phyloP scores from a whole-genome alignment of 2,888 invertebrate genomes.

The Chydorus sphaericus region DNA sequence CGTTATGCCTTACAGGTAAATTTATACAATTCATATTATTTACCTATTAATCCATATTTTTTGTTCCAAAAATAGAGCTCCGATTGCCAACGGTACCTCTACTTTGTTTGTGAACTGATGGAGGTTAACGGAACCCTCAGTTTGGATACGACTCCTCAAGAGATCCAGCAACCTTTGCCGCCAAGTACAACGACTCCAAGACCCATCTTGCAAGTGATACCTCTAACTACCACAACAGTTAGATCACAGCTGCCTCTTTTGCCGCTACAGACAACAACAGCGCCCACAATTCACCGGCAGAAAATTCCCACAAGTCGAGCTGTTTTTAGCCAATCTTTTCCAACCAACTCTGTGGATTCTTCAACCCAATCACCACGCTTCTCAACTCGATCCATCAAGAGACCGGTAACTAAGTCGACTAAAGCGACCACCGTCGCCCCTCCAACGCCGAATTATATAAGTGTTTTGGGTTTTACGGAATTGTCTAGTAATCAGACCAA shows the following conservation, averaged over 20 bases:
- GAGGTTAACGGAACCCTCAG: neutral
- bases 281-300: neutral
- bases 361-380: neutral
- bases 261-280: neutral
- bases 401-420: neutral
- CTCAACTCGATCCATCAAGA: neutral
- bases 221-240: neutral
- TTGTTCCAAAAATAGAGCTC: neutral
- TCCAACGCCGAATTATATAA: neutral
- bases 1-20: conserved; percentile 31
- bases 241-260: neutral
- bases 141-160: too few relatives aligned
- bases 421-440: neutral
- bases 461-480: neutral
- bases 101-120: conserved; percentile 9
- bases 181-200: too few relatives aligned
- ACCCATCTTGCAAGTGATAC: neutral
- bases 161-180: too few relatives aligned
- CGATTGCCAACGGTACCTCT: conserved; percentile 13
- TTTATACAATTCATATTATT: neutral
- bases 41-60: neutral
- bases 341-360: neutral
- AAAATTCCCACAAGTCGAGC: too few relatives aligned
- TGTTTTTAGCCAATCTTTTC: neutral
- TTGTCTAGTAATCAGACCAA: neutral